phyloP scores from a whole-genome alignment of 2,888 invertebrate genomes.

The Synanthedon myopaeformis region DNA sequence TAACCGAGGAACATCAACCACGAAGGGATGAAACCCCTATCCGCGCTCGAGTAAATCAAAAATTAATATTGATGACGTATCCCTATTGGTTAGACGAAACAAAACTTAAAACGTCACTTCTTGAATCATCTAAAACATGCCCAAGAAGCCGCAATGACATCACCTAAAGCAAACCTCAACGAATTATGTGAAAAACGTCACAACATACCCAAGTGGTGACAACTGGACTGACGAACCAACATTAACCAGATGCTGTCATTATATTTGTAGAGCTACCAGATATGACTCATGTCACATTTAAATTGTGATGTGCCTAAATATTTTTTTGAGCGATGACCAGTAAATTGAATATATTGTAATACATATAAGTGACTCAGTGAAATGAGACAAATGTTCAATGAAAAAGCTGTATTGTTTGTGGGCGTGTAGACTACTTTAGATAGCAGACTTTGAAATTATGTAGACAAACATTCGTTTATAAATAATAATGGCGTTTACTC shows the following conservation, averaged over 20 bases:
- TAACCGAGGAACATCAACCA: too few relatives aligned
- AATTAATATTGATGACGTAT: neutral
- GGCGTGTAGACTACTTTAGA: neutral
- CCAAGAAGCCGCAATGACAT: conserved; percentile 37
- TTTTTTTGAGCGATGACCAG: conserved; percentile 9
- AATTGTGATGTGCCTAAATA: conserved; percentile 1
- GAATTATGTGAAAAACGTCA: conserved; percentile 31
- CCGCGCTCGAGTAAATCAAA: too few relatives aligned
- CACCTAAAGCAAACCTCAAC: conserved; percentile 24
- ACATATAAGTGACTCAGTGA: neutral
- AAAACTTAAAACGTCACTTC: neutral
- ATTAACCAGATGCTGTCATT: conserved; percentile 8
- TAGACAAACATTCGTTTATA: too few relatives aligned
- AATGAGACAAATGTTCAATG: neutral
- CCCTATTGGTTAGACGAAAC: neutral
- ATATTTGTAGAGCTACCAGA: conserved; percentile 5
- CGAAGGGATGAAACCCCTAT: too few relatives aligned
- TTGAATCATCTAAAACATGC: conserved; percentile 9
- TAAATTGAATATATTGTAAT: neutral
- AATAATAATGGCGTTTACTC: too few relatives aligned
- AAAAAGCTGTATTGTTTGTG: neutral
- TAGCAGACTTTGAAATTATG: neutral
- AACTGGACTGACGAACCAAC: conserved; percentile 12
- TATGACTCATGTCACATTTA: conserved; percentile 11
- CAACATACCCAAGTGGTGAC: conserved; percentile 40